A percentile compares a stretch with the other conserved stretches of the same genome.
phyloP scores from a whole-genome alignment of 2,113 vertebrate genomes.

The Chaetura pelagica region DNA sequence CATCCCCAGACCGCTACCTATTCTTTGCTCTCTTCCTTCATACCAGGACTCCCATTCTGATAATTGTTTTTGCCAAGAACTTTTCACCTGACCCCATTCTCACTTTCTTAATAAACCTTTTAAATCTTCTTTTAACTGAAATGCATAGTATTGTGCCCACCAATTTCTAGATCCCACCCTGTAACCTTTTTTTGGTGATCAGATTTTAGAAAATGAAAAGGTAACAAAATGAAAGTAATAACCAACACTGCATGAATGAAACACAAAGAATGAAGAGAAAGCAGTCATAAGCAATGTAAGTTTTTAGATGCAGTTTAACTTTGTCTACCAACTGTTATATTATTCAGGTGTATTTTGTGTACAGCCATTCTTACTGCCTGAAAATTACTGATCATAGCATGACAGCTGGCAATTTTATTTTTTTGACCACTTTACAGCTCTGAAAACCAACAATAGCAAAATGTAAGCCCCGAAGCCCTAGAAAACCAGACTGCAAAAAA shows the following conservation, averaged over 20 bases:
- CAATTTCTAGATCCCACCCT: background rate
- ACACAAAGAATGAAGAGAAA: background rate
- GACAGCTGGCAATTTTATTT: background rate
- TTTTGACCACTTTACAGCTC: background rate
- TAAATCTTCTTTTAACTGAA: background rate
- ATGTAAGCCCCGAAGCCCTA: background rate
- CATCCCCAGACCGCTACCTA: fast-evolving
- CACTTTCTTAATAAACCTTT: background rate
- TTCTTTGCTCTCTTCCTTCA: background rate
- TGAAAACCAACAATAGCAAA: background rate
- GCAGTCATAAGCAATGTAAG: background rate
- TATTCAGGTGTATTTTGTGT: background rate
- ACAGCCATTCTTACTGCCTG: background rate
- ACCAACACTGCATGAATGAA: background rate
- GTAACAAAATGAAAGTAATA: background rate
- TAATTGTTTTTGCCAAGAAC: background rate
- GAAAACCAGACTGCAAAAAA: background rate
- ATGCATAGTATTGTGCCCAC: background rate
- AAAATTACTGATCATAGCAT: background rate
- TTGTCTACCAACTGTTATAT: background rate
- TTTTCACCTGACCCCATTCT: background rate
- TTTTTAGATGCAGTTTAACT: background rate
- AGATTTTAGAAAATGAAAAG: background rate
- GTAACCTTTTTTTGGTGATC: background rate
- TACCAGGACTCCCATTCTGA: background rate